Conservation (phyloP, 92 coral and sea anemone genomes). For the Palythoa grandis region DNA sequence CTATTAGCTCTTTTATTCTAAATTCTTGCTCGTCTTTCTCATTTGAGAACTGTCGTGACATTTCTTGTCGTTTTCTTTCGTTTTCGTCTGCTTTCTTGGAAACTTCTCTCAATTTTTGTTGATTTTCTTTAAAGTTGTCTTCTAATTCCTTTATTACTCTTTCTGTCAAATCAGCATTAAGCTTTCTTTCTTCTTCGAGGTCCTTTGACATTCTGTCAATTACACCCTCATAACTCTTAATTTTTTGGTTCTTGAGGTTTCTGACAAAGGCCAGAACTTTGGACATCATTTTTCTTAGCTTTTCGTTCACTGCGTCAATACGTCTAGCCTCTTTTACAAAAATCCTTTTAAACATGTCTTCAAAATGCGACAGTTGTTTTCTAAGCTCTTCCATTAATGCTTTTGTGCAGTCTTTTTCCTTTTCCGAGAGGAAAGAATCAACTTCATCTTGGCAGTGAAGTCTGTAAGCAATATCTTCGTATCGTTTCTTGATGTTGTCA, state of each 20-base stretch:
- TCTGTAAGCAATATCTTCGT: conserved; percentile 63
- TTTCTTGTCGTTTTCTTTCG: conserved; percentile 35
- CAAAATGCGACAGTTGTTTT: conserved; percentile 69
- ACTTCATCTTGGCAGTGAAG: conserved; percentile 48
- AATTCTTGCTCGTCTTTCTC: conserved; percentile 64
- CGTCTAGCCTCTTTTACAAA: conserved; percentile 75
- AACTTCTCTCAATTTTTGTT: conserved; percentile 49
- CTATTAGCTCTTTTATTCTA: conserved; percentile 55
- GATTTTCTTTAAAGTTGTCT: conserved; percentile 57
- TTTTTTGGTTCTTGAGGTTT: conserved; percentile 54
- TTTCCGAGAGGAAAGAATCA: conserved; percentile 16
- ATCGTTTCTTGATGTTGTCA: conserved; percentile 71
- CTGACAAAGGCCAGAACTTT: conserved; percentile 65
- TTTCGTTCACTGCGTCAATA: conserved; percentile 69
- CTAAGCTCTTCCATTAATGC: conserved; percentile 54
- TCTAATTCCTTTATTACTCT: conserved; percentile 69
- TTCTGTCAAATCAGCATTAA: conserved; percentile 61
- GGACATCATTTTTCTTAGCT: conserved; percentile 64
- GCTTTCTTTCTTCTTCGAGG: conserved; percentile 53
- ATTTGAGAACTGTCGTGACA: conserved; percentile 34
- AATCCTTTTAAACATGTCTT: conserved; percentile 65
- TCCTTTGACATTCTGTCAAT: conserved; percentile 46
- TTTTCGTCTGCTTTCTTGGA: conserved; percentile 55
- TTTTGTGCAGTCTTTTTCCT: conserved; percentile 19
- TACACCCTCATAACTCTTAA: conserved; percentile 51